phyloP scores from a whole-genome alignment of 2,113 vertebrate genomes.

The Heterochromis multidens region DNA sequence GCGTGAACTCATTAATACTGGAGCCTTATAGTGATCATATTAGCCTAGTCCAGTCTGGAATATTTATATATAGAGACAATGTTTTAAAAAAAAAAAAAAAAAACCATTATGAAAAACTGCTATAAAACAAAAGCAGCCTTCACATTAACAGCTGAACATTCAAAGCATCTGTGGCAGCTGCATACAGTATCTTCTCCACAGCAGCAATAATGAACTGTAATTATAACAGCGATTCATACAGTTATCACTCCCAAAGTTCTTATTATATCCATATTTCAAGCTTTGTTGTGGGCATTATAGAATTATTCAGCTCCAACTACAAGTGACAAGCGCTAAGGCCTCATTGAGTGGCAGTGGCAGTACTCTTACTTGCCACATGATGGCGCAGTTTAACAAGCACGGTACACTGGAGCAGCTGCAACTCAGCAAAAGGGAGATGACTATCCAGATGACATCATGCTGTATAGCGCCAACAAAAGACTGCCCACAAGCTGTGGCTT shows the following conservation, averaged over 20 bases:
- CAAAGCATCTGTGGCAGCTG: not conserved
- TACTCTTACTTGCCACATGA: conserved; percentile 39
- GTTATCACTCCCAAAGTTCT: conserved; percentile 10
- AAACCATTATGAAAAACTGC: not conserved
- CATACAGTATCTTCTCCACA: not conserved
- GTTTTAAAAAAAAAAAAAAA: too few species aligned
- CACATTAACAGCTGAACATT: not conserved
- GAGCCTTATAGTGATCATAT: not conserved
- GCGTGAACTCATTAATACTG: not conserved
- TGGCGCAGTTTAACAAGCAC: conserved; percentile 34
- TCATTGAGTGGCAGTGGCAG: not conserved
- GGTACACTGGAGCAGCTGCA: not conserved
- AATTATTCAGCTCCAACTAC: conserved; percentile 21
- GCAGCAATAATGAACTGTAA: conserved; percentile 22
- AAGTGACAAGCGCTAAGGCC: conserved; percentile 4
- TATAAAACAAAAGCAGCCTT: conserved; percentile 4
- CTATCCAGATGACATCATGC: conserved; percentile 48
- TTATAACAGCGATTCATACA: not conserved
- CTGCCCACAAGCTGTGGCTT: conserved; percentile 17
- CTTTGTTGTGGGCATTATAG: conserved; percentile 31
- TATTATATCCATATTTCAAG: conserved; percentile 34
- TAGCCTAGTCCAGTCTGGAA: not conserved
- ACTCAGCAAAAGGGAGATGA: conserved; percentile 14
- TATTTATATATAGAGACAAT: too few species aligned
- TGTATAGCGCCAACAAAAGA: conserved; percentile 26